Evolutionary conservation across 2,113 vertebrate genomes (phyloP), one percentile per base, ranked within the genome.

Genomic region (Arenaria interpres): DNA sequence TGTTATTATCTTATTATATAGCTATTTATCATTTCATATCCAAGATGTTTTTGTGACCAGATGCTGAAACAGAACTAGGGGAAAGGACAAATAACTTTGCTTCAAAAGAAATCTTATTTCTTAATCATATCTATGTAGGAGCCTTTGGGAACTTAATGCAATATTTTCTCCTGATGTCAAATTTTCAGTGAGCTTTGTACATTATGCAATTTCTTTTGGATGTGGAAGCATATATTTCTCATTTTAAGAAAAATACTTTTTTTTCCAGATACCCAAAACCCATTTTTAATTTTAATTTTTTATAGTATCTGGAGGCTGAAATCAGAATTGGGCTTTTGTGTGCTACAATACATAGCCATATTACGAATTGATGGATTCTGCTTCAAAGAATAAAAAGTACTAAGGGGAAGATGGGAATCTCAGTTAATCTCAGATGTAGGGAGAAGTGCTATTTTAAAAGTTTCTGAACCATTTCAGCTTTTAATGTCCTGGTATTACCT

Each of bases 391-490:
- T 85, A 95, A 90, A 77, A 7, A 9, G 13, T 63, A 54, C 30
- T 63, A 72, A 86, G 12, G 51, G 60, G 51, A 92, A 88, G 59
- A 83, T 28, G 16, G 30, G 43, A 90, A 74, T 77, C 54, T 93
- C 79, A 60, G 62, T 82, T 76, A 88, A 82, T 80, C 85, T 91
- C 71, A 74, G 35, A 67, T 83, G 51, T 59, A 77, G 67, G 46
- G 23, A 88, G 7, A 91, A 88, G 11, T 81, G 35, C 25, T 80
- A 53, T 86, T 91, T 94, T 92, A 89, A 93, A 90, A 46, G 30
- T 86, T 96, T 95, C 60, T 68, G 82, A 93, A 89, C 43, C n/a
- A 81, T 90, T 95, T 85, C 39, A 56, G 60, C 51, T 74, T 96
- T 93, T 90, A 67, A 75, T 67, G 33, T 85, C 32, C 64, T 10